Percentiles rank a stretch among this genome's conserved stretches.
These are phyloP conservation scores for Elaphurus davidianus DNA, from an alignment of 2,113 vertebrate genomes.

Conservation along the genomic window DNA sequence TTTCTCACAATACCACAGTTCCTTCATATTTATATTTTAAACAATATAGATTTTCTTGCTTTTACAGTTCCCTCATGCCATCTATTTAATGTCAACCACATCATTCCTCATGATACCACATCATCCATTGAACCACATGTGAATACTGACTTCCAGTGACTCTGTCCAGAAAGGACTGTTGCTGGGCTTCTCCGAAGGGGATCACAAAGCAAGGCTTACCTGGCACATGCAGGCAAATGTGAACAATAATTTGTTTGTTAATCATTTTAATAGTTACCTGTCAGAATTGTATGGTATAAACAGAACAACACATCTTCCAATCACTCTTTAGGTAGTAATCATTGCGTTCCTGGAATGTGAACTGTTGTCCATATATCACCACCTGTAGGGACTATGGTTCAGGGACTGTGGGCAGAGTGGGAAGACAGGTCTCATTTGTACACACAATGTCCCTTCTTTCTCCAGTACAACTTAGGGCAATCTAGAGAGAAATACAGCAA, in stretches of 20 bases:
- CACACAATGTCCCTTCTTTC: background rate
- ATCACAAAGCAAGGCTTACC: background rate
- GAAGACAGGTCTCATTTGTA: background rate
- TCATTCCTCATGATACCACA: background rate
- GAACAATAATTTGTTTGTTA: background rate
- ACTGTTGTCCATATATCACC: rapidly evolving
- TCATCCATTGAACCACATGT: background rate
- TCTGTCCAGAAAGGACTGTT: background rate
- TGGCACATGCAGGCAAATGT: background rate
- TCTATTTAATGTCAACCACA: background rate
- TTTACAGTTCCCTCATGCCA: background rate
- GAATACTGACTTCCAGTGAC: background rate
- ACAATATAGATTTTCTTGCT: background rate
- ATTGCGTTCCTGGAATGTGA: background rate
- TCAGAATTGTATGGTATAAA: background rate
- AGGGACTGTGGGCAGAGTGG: background rate
- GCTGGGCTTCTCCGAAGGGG: background rate
- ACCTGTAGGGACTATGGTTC: background rate
- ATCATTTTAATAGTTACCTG: background rate
- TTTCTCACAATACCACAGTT: background rate
- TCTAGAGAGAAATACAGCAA: background rate
- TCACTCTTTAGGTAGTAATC: background rate
- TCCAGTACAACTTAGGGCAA: background rate
- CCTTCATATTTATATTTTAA: background rate
- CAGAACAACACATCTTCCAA: background rate